Evolutionary conservation across 1,140 invertebrate genomes (phyloP), one percentile per base, ranked within the genome.

Genomic region (Portunus trituberculatus): DNA sequence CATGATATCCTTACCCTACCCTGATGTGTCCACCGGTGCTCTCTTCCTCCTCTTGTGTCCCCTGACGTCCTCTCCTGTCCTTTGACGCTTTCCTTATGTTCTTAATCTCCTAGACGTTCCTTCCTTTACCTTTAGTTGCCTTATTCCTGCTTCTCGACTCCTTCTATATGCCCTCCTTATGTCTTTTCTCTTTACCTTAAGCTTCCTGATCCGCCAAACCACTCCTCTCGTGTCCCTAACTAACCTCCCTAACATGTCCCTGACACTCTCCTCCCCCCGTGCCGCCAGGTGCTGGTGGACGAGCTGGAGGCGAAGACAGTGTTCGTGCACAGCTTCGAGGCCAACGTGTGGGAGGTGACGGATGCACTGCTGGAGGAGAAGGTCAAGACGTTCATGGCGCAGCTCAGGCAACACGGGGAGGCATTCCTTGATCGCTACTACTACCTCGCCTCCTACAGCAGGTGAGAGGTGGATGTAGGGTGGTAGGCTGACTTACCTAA

Each of bases 361-460:
- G 96, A 96, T 67, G 93, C 48, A 12, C 94, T 96, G 45, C 91
- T 96, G 67, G 93, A 96, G 48, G 91, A 87, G 48, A 96, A 96
- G 86, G 96, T 96, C n/a, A 76, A 25, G 32, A 87, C 93, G 4
- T 91, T 96, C n/a, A 96, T 96, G 96, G 87, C 84, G 4, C 96
- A 95, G 25, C 95, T 96, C 2, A 67, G 96, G 25, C 96, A 95
- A 31, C 96, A 96, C 91, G 96, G 96, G 7, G 96, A 96, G 95
- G 96, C 96, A 14, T 96, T 96, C 91, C 91, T 96, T 32, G 96
- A 96, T 89, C 94, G 96, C 67, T 96, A 96, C 92, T 96, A 96
- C 94, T 96, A 96, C 95, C 95, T 96, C 0, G 96, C 96, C n/a
- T 96, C 96, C 46, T 96, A 96, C 91, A 96, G 96, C 93, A 96